A percentile compares a stretch with the other conserved stretches of the same genome.
These are phyloP conservation scores for Thera britannica DNA, from an alignment of 2,888 invertebrate genomes.

Conservation along the genomic window DNA sequence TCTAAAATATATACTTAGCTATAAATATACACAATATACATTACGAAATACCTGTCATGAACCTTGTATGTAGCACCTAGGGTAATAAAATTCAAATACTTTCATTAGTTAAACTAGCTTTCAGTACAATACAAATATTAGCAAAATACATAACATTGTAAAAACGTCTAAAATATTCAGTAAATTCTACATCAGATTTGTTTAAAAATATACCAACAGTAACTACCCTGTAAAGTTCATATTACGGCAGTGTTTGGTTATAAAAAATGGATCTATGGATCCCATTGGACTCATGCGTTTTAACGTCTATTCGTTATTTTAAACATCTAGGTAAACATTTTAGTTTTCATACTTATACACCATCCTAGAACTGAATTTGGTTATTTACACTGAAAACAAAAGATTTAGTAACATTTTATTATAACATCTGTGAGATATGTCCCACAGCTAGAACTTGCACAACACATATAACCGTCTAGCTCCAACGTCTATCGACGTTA, in stretches of 20 bases:
- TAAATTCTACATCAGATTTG: slow-evolving; percentile 31
- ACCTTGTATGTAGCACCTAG: slow-evolving; percentile 45
- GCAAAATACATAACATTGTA: slow-evolving; percentile 32
- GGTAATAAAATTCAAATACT: slow-evolving; percentile 36
- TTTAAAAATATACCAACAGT: slow-evolving; percentile 20
- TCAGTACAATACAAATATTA: slow-evolving; percentile 30
- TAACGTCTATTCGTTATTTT: slow-evolving; percentile 25
- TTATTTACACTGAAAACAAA: slow-evolving; percentile 28
- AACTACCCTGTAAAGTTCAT: slow-evolving; percentile 31
- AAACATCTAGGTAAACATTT: slow-evolving; percentile 29
- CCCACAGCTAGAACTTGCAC: slow-evolving; percentile 36
- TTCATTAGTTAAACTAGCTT: slow-evolving; percentile 38
- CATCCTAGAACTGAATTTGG: slow-evolving; percentile 23
- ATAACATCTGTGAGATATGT: slow-evolving; percentile 15
- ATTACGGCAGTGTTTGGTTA: slow-evolving; percentile 17
- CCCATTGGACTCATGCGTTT: slow-evolving; percentile 34
- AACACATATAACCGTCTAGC: slow-evolving; percentile 38
- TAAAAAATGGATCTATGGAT: slow-evolving; percentile 21
- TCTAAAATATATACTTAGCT: slow-evolving; percentile 35
- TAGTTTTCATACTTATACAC: slow-evolving; percentile 20
- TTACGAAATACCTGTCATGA: slow-evolving; percentile 37
- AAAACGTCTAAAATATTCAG: slow-evolving; percentile 32
- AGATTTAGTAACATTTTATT: slow-evolving; percentile 21
- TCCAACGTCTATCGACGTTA: slow-evolving; percentile 42
- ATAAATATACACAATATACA: slow-evolving; percentile 37